These are phyloP conservation scores for Okamejei kenojei DNA, from an alignment of 2,797 vertebrate genomes.

Conservation along the genomic window DNA sequence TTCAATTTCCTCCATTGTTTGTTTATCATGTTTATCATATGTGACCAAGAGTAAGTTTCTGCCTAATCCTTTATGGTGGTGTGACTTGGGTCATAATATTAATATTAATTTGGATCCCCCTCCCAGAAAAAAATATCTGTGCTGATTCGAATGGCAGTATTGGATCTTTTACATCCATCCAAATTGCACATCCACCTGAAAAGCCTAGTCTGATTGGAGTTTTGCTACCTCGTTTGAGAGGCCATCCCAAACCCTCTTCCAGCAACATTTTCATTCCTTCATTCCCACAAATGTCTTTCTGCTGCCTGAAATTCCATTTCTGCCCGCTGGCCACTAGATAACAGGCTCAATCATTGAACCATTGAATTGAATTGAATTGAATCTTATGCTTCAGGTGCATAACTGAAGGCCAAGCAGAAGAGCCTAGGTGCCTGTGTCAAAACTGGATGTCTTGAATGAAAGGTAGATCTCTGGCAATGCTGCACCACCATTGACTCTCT, in stretches of 20 bases:
- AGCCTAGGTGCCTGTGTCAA: background rate
- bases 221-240: background rate
- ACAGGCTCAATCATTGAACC: too few species aligned
- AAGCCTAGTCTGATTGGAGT: background rate
- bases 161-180: background rate
- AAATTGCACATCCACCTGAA: background rate
- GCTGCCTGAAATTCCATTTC: background rate
- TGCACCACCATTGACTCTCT: too few species aligned
- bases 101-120: background rate
- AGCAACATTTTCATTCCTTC: background rate
- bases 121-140: background rate
- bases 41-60: too few species aligned
- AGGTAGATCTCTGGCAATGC: background rate
- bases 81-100: background rate
- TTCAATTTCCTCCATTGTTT: too few species aligned
- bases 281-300: background rate
- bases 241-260: background rate
- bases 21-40: too few species aligned
- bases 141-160: background rate
- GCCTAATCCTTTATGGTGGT: background rate
- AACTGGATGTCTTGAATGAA: background rate
- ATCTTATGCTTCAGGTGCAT: background rate
- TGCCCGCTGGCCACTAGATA: background rate
- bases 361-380: too few species aligned
- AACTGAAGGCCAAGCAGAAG: background rate